Conservation (phyloP, 2,888 invertebrate genomes). For the Cheilosia vulpina region DNA sequence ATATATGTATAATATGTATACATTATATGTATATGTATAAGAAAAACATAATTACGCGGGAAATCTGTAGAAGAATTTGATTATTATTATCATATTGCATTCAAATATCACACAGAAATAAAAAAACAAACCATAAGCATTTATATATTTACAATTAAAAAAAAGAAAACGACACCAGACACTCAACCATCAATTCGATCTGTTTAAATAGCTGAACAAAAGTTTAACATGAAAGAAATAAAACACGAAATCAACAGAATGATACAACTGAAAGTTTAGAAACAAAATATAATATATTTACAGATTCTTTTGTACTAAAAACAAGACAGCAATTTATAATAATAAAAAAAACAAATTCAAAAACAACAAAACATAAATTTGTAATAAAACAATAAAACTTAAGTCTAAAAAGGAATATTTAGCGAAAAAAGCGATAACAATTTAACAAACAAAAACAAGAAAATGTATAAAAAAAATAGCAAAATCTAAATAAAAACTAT, state of each 20-base stretch:
- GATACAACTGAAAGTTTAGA: conserved; percentile 31
- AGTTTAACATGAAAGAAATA: conserved; percentile 73
- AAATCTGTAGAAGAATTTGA: conserved; percentile 63
- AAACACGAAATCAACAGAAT: conserved; percentile 42
- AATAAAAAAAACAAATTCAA: conserved; percentile 65
- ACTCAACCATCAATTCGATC: conserved; percentile 56
- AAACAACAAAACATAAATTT: conserved; percentile 69
- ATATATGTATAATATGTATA: conserved; percentile 54
- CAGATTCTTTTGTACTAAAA: conserved; percentile 70
- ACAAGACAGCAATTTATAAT: conserved; percentile 57
- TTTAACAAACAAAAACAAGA: conserved; percentile 59
- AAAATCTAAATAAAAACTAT: conserved; percentile 82
- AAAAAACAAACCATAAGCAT: conserved; percentile 57
- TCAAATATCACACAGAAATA: conserved; percentile 68
- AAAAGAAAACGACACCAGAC: conserved; percentile 72
- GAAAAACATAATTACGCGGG: conserved; percentile 53
- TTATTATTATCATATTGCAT: conserved; percentile 69
- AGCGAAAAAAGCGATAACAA: conserved; percentile 58
- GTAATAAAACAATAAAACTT: conserved; percentile 67
- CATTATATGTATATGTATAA: conserved; percentile 59
- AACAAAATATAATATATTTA: conserved; percentile 57
- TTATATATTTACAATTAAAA: conserved; percentile 62
- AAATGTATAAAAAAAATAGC: conserved; percentile 76
- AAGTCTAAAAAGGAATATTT: conserved; percentile 67
- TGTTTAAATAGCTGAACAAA: conserved; percentile 70